phyloP scores from a whole-genome alignment of 2,888 invertebrate genomes.

The Thumatha senex region DNA sequence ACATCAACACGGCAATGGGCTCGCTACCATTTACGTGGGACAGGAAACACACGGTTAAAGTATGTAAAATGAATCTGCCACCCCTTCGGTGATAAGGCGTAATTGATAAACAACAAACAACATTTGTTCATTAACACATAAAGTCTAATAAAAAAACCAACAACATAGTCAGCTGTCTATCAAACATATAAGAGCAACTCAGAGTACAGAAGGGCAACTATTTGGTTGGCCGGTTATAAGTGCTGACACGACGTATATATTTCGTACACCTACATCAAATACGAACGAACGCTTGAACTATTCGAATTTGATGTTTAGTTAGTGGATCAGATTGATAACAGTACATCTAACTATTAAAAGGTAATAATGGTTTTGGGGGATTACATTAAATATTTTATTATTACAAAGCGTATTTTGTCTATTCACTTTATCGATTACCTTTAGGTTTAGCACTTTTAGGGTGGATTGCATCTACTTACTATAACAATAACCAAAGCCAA shows the following conservation, averaged over 20 bases:
- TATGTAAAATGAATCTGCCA: no score
- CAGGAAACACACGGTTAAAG: no score
- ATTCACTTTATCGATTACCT: conserved; percentile 7
- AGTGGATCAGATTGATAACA: conserved; percentile 17
- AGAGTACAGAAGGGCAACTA: conserved; percentile 16
- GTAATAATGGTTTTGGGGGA: conserved; percentile 13
- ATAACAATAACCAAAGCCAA: no score
- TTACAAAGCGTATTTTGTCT: conserved; percentile 1
- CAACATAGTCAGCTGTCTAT: conserved; percentile 11
- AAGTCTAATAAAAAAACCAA: not conserved
- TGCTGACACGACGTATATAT: conserved; percentile 13
- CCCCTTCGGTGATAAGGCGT: no score
- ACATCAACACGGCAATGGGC: no score
- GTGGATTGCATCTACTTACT: no score
- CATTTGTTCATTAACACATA: no score
- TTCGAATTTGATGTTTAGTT: no score
- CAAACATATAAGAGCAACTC: conserved; percentile 9
- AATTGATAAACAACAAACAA: no score
- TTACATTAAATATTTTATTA: conserved; percentile 10
- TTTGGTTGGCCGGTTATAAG: conserved; percentile 12
- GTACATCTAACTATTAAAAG: conserved; percentile 16
- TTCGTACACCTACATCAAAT: conserved; percentile 21
- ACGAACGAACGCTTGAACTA: no score
- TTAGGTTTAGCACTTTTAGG: not conserved
- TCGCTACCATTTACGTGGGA: no score